phyloP scores from a whole-genome alignment of 2,113 vertebrate species.

The Lasiurus borealis region DNA sequence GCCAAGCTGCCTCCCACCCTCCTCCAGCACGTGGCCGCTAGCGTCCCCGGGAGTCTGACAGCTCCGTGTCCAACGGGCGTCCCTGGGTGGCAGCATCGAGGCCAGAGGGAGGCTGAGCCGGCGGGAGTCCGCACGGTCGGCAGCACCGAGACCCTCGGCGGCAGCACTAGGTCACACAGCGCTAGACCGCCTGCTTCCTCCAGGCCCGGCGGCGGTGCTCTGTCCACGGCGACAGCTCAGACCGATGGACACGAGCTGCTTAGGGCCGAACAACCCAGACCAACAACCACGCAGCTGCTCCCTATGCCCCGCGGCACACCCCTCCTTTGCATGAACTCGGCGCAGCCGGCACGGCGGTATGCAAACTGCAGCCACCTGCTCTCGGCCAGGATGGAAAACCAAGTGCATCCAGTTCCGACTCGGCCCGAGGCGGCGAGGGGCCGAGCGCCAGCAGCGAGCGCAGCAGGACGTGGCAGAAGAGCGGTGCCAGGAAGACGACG shows the following conservation, averaged over 20 bases:
- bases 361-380: neutral
- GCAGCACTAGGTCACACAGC: neutral
- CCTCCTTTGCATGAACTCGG: neutral
- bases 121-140: neutral
- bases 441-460: accelerated
- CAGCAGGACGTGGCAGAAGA: neutral
- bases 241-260: too few relatives aligned
- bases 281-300: neutral
- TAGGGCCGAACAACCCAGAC: neutral
- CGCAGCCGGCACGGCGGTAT: neutral
- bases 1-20: neutral
- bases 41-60: neutral
- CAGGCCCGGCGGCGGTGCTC: neutral
- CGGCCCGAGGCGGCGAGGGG: neutral
- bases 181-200: neutral
- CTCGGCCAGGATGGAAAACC: neutral
- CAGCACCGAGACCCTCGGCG: neutral
- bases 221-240: neutral
- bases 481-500: neutral
- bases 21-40: neutral
- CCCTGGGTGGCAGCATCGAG: neutral
- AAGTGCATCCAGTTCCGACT: neutral
- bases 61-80: neutral
- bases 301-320: neutral
- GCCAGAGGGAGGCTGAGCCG: neutral